A percentile compares a stretch with the other conserved stretches of the same genome.
These are phyloP conservation scores for Pseudobourletiella spinata DNA, from an alignment of 1,140 invertebrate species.

Conservation along the genomic window DNA sequence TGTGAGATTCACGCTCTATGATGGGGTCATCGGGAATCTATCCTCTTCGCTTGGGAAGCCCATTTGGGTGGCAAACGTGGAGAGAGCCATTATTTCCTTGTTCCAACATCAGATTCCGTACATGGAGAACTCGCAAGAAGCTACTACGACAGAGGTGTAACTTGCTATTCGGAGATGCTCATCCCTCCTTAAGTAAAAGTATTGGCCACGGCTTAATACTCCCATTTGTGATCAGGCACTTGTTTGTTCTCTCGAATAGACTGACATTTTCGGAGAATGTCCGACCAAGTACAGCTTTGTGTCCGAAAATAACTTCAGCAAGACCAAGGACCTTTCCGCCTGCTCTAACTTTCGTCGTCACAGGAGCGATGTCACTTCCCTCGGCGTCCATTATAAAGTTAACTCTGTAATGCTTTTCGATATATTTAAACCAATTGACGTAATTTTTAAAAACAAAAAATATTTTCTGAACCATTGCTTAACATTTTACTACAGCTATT, in stretches of 20 bases:
- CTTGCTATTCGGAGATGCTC: no score
- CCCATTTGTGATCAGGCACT: no score
- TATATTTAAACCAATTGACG: no score
- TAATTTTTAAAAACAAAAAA: no score
- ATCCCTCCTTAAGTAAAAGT: no score
- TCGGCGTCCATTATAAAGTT: conserved; percentile 31
- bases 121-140: no score
- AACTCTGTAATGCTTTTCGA: conserved; percentile 24
- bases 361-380: conserved; percentile 41
- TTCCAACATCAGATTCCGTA: conserved; percentile 58
- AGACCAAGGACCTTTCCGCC: conserved; percentile 61
- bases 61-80: conserved; percentile 60
- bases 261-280: conserved; percentile 75
- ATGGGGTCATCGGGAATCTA: conserved; percentile 59
- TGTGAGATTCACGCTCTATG: conserved; percentile 60
- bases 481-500: no score
- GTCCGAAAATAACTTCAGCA: conserved; percentile 50
- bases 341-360: conserved; percentile 73
- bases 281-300: conserved; percentile 59
- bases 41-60: conserved; percentile 54
- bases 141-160: no score
- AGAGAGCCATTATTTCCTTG: conserved; percentile 74
- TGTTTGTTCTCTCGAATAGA: no score
- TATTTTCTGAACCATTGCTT: no score
- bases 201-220: no score